Conservation (phyloP, 2,888 invertebrate species). For the Ormyrus nitidulus region DNA sequence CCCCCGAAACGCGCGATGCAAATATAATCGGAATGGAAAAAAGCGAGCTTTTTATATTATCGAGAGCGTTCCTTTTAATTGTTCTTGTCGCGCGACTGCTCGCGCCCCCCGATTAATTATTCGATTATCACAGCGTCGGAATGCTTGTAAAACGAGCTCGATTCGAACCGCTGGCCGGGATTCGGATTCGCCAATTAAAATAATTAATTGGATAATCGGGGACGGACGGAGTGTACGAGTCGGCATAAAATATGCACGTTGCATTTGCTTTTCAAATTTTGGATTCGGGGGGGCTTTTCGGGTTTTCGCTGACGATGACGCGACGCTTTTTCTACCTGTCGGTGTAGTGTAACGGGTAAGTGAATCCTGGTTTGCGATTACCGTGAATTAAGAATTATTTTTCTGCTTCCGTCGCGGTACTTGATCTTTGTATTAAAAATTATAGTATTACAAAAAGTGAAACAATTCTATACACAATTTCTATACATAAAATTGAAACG, state of each 20-base stretch:
- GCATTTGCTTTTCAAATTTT: conserved; percentile 16
- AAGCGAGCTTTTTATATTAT: neutral
- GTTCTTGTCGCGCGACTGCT: conserved; percentile 19
- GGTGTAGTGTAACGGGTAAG: too few species aligned
- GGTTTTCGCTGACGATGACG: too few species aligned
- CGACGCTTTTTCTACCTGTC: too few species aligned
- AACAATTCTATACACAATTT: too few species aligned
- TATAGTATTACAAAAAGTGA: too few species aligned
- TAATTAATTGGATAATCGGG: neutral
- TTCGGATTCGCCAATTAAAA: conserved; percentile 5
- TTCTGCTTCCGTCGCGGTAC: too few species aligned
- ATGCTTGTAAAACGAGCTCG: neutral
- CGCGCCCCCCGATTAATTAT: neutral
- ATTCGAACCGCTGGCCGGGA: neutral
- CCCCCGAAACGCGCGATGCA: neutral
- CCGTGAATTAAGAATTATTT: too few species aligned
- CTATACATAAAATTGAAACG: too few species aligned
- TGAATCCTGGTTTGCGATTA: neutral
- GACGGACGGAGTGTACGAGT: too few species aligned
- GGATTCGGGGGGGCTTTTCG: neutral
- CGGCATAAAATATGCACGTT: neutral
- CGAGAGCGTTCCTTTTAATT: conserved; percentile 14
- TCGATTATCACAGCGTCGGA: neutral
- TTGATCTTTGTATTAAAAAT: too few species aligned
- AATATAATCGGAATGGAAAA: conserved; percentile 7